Evolutionary conservation across 1,140 invertebrate genomes (phyloP).

Genomic region (Drosophila trapezifrons): DNA sequence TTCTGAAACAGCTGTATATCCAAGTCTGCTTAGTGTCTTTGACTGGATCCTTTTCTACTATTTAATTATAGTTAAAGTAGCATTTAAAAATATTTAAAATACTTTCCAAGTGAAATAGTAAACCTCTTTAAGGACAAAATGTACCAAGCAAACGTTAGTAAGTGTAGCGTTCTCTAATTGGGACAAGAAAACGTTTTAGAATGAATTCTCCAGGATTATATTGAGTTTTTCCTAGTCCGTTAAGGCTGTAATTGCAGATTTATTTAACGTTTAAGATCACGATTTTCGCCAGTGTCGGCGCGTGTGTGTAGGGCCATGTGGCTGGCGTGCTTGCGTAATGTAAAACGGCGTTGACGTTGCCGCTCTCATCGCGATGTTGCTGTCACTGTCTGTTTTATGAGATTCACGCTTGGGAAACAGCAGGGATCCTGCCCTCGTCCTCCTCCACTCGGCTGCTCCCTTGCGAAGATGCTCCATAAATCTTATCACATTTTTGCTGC

Average conservation of each 20-base stretch:
- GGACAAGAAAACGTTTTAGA: background rate
- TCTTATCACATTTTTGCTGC: slow-evolving; percentile 62
- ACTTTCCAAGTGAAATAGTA: background rate
- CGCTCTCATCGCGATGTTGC: slow-evolving; percentile 7
- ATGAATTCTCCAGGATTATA: background rate
- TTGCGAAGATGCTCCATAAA: slow-evolving; percentile 53
- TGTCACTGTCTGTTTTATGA: slow-evolving; percentile 55
- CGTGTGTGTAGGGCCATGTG: slow-evolving; percentile 2
- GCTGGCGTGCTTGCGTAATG: slow-evolving; percentile 15
- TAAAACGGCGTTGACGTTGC: slow-evolving; percentile 25
- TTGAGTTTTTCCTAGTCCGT: background rate
- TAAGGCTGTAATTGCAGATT: too few species aligned
- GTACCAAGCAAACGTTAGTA: background rate
- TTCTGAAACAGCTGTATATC: background rate
- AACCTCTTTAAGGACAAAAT: background rate
- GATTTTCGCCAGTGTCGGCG: slow-evolving; percentile 18
- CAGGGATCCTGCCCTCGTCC: slow-evolving; percentile 7
- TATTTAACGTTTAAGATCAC: background rate
- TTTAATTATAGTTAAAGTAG: too few species aligned
- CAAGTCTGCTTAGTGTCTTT: background rate
- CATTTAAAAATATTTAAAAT: background rate
- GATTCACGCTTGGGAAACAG: slow-evolving; percentile 52
- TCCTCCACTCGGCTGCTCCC: background rate
- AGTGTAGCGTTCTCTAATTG: background rate
- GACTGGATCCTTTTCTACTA: background rate